These are phyloP conservation scores for Lepidurus arcticus DNA, from an alignment of 1,140 invertebrate species.

Conservation along the genomic window DNA sequence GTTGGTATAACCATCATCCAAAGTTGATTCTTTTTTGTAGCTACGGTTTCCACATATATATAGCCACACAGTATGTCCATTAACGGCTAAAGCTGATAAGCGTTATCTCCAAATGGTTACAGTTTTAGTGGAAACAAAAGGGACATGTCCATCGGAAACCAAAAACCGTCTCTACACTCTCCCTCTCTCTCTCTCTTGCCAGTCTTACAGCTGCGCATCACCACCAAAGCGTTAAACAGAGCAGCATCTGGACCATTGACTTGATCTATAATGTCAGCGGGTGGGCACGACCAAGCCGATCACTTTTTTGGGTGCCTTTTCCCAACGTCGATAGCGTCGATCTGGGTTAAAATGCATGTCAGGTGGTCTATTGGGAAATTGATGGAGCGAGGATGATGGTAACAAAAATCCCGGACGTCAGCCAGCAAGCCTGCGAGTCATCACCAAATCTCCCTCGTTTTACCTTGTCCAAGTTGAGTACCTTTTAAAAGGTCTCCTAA, in stretches of 20 bases:
- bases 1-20: no score
- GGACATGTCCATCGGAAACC: not conserved
- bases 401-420: not conserved
- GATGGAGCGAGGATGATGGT: conserved; percentile 14
- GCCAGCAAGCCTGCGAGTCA: not conserved
- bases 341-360: conserved; percentile 6
- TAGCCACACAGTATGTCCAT: not conserved
- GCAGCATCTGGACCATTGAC: not conserved
- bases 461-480: not conserved
- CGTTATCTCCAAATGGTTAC: not conserved
- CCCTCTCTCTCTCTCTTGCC: not conserved
- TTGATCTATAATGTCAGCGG: not conserved
- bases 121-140: not conserved
- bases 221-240: not conserved
- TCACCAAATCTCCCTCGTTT: not conserved
- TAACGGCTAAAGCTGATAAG: not conserved
- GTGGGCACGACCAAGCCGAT: not conserved
- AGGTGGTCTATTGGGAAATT: conserved; percentile 15
- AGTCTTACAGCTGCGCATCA: not conserved
- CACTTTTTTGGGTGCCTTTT: not conserved
- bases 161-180: not conserved
- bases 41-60: not conserved
- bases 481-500: not conserved
- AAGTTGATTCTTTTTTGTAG: not conserved
- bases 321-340: conserved; percentile 9